These are phyloP conservation scores for Drosophila birchii DNA, from an alignment of 2,888 invertebrate species.

Conservation along the genomic window DNA sequence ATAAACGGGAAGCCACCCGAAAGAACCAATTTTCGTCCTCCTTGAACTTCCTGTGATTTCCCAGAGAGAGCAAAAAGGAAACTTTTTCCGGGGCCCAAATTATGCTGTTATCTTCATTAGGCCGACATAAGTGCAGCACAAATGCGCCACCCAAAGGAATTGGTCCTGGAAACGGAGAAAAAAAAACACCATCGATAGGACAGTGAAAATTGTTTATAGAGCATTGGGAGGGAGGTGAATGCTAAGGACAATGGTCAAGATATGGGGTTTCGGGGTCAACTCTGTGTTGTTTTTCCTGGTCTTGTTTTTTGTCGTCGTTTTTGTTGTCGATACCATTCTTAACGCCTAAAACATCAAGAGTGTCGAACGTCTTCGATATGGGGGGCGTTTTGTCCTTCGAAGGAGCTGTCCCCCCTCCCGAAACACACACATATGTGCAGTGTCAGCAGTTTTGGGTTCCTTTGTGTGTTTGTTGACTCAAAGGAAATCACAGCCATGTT, in stretches of 20 bases:
- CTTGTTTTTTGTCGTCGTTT: constrained; percentile 30
- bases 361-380: constrained; percentile 59
- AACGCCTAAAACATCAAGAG: constrained; percentile 77
- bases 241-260: constrained; percentile 51
- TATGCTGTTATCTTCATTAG: constrained; percentile 81
- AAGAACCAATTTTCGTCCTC: constrained; percentile 67
- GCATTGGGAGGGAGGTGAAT: constrained; percentile 29
- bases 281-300: constrained; percentile 33
- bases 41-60: constrained; percentile 76
- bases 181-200: constrained; percentile 38
- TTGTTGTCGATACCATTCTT: constrained; percentile 36
- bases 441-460: constrained; percentile 65
- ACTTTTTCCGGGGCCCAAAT: constrained; percentile 65
- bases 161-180: constrained; percentile 19
- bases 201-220: constrained; percentile 77
- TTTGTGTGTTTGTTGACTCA: constrained; percentile 38
- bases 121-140: constrained; percentile 78
- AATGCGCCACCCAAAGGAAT: constrained; percentile 78
- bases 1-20: constrained; percentile 56
- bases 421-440: constrained; percentile 65
- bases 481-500: constrained; percentile 54
- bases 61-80: constrained; percentile 11
- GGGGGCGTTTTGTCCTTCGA: constrained; percentile 62
- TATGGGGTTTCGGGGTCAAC: constrained; percentile 56
- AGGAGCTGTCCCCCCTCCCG: neutral